These are phyloP conservation scores for Agraylea sexmaculata DNA, from an alignment of 1,140 invertebrate species.

Conservation along the genomic window DNA sequence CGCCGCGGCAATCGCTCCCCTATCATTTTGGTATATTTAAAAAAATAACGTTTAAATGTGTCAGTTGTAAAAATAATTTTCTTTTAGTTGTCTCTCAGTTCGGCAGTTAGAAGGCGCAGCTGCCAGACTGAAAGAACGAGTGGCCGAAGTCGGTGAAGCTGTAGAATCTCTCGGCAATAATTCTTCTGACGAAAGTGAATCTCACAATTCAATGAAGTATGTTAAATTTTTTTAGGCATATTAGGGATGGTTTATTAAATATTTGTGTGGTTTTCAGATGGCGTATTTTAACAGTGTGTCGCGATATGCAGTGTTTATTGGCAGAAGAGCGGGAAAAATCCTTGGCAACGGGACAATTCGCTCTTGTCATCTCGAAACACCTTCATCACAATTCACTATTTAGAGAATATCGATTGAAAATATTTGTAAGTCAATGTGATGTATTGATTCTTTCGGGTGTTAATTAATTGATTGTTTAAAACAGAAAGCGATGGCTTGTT, in stretches of 20 bases:
- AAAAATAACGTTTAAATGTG: conserved; percentile 1
- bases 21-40: conserved; percentile 26
- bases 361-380: conserved; percentile 52
- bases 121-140: conserved; percentile 13
- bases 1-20: conserved; percentile 28
- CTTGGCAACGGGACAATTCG: conserved; percentile 66
- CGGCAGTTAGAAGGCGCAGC: conserved; percentile 19
- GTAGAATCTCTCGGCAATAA: conserved; percentile 7
- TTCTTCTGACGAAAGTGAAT: background rate
- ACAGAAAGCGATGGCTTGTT: conserved; percentile 16
- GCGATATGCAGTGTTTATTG: conserved; percentile 67
- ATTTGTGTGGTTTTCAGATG: conserved; percentile 11
- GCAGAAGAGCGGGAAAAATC: conserved; percentile 66
- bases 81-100: conserved; percentile 18
- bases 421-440: conserved; percentile 14
- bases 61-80: background rate
- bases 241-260: background rate
- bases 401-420: conserved; percentile 16
- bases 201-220: conserved; percentile 18
- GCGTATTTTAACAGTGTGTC: conserved; percentile 40
- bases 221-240: conserved; percentile 7
- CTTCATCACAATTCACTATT: conserved; percentile 22
- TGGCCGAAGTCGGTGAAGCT: conserved; percentile 12
- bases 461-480: background rate
- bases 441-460: background rate